A percentile compares a stretch with the other conserved stretches of the same genome.
phyloP scores from a whole-genome alignment of 2,113 vertebrate species.

The Synodontis membranacea region DNA sequence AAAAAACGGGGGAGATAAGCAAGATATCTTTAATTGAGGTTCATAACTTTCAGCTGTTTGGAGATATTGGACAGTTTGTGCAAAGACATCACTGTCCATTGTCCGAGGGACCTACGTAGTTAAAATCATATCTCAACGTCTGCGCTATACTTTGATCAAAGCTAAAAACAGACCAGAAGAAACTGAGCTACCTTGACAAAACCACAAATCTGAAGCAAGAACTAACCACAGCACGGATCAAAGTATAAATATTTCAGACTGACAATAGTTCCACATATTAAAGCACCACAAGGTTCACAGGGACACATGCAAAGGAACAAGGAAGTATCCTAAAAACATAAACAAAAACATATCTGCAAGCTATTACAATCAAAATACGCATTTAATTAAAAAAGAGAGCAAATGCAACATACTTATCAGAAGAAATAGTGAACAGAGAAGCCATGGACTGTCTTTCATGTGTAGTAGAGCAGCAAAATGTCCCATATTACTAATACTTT shows the following conservation, averaged over 20 bases:
- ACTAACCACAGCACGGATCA: conserved; percentile 6
- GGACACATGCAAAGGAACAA: not conserved
- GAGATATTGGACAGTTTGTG: conserved; percentile 39
- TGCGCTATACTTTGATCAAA: conserved; percentile 20
- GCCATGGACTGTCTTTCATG: conserved; percentile 60
- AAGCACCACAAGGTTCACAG: not conserved
- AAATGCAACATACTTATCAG: conserved; percentile 73
- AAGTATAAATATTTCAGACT: conserved; percentile 23
- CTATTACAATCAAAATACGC: conserved; percentile 14
- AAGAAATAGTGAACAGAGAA: conserved; percentile 65
- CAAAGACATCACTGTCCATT: not conserved
- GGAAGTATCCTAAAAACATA: not conserved
- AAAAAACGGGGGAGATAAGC: not conserved
- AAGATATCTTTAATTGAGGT: conserved; percentile 42
- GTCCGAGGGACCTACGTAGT: not conserved
- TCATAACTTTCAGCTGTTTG: conserved; percentile 51
- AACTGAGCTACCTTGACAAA: not conserved
- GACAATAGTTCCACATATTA: not conserved
- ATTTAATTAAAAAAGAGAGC: conserved; percentile 35
- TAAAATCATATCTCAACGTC: conserved; percentile 16
- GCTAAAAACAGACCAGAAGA: not conserved
- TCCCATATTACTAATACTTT: conserved; percentile 74
- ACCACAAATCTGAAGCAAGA: not conserved
- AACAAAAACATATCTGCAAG: conserved; percentile 12
- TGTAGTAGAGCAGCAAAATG: conserved; percentile 68